Evolutionary conservation across 2,113 vertebrate genomes (phyloP).

Genomic region (Struthidea cinerea): DNA sequence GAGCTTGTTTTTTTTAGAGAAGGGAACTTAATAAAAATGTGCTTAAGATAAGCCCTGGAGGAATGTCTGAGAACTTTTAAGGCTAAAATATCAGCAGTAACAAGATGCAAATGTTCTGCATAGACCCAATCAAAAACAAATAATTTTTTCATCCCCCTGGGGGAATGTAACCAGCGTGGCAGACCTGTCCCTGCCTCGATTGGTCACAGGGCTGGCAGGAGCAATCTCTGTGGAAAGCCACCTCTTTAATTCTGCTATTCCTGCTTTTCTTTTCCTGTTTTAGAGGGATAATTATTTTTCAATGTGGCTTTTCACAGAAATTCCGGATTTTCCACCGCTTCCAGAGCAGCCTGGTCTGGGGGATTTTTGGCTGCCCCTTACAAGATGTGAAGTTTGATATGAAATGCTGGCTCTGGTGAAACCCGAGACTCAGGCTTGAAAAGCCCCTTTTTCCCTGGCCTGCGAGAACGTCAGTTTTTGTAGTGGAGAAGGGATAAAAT

Average conservation of each 20-base stretch:
- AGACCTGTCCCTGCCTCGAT: not conserved
- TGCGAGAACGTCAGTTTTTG: not conserved
- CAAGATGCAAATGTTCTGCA: conserved; percentile 56
- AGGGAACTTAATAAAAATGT: conserved; percentile 58
- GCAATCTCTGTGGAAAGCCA: not conserved
- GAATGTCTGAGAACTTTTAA: conserved; percentile 61
- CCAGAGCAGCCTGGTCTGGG: not conserved
- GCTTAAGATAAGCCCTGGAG: conserved; percentile 57
- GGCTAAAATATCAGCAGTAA: conserved; percentile 60
- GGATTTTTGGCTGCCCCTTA: not conserved
- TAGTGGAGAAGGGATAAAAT: not conserved
- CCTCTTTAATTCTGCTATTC: not conserved
- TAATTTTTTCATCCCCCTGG: not conserved
- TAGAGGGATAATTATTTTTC: not conserved
- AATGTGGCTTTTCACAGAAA: not conserved
- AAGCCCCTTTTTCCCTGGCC: not conserved
- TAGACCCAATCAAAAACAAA: conserved; percentile 47
- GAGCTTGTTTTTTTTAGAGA: not conserved
- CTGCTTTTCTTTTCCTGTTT: not conserved
- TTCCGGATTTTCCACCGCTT: not conserved
- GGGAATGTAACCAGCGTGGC: not conserved
- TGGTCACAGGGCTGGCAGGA: not conserved
- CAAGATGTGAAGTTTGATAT: not conserved
- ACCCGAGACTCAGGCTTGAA: not conserved
- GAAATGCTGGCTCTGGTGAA: not conserved